A percentile compares a stretch with the other conserved stretches of the same genome.
These are phyloP conservation scores for Tenodera sinensis DNA, from an alignment of 2,888 invertebrate genomes.

Conservation along the genomic window DNA sequence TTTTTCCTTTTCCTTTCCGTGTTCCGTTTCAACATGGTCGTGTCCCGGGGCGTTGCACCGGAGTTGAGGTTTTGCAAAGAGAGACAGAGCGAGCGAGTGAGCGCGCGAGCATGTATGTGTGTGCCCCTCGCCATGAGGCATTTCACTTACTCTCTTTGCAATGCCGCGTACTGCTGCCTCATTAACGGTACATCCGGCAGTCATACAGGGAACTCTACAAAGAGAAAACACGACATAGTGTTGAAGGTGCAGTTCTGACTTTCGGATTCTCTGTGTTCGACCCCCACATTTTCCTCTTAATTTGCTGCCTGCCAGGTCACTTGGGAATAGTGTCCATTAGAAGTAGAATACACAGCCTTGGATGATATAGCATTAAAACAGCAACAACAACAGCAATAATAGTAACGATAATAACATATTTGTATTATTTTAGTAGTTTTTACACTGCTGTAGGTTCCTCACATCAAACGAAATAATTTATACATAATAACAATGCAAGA, in stretches of 20 bases:
- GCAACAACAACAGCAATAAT: too few species aligned
- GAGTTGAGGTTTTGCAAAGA: not conserved
- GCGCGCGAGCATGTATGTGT: not conserved
- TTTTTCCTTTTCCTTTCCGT: not conserved
- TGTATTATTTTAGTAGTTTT: too few species aligned
- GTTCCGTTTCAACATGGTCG: slow-evolving; percentile 1
- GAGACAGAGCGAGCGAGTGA: not conserved
- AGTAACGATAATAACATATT: too few species aligned
- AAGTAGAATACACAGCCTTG: too few species aligned
- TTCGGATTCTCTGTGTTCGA: not conserved
- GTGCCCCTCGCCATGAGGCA: not conserved
- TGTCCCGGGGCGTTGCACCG: not conserved
- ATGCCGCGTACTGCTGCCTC: not conserved
- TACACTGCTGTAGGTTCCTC: too few species aligned
- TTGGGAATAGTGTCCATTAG: not conserved
- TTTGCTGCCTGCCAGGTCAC: not conserved
- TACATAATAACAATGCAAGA: too few species aligned
- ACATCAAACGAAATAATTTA: too few species aligned
- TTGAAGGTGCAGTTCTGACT: not conserved
- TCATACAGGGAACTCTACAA: not conserved
- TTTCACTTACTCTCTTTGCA: not conserved
- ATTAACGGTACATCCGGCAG: not conserved
- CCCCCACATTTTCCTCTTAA: not conserved
- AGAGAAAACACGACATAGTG: not conserved
- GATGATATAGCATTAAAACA: too few species aligned